Evolutionary conservation across 1,140 invertebrate genomes (phyloP).

Genomic region (Carposina sasakii): DNA sequence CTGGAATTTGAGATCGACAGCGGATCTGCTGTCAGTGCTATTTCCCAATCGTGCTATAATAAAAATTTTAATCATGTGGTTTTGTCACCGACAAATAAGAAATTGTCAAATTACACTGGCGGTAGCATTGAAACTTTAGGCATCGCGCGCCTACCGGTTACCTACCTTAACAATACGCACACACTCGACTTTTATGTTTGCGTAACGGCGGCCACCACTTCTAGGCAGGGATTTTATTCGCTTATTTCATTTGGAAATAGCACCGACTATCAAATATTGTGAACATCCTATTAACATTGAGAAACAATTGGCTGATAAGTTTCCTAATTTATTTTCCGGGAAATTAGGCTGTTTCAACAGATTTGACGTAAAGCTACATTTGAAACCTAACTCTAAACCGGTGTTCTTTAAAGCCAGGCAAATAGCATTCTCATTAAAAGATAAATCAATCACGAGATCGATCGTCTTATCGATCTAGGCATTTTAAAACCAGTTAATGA

Average conservation of each 20-base stretch:
- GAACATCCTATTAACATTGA: background rate
- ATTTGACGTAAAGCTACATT: background rate
- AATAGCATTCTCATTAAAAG: background rate
- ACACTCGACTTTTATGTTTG: slow-evolving; percentile 1
- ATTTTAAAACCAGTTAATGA: background rate
- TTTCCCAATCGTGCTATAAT: slow-evolving; percentile 6
- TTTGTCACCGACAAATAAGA: background rate
- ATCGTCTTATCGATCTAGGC: background rate
- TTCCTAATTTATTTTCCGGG: background rate
- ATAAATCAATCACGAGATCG: background rate
- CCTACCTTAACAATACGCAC: background rate
- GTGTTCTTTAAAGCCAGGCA: slow-evolving; percentile 1
- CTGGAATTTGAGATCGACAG: slow-evolving; percentile 10
- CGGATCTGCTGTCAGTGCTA: slow-evolving; percentile 7
- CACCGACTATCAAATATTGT: background rate
- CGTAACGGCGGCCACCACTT: slow-evolving; percentile 1
- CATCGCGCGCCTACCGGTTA: background rate
- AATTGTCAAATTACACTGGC: slow-evolving; percentile 1
- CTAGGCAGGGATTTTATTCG: slow-evolving; percentile 11
- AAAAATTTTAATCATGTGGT: background rate
- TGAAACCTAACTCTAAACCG: slow-evolving; percentile 4
- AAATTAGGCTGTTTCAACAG: slow-evolving; percentile 6
- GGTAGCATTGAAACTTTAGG: background rate
- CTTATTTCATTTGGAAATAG: slow-evolving; percentile 4
- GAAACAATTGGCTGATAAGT: background rate